Evolutionary conservation across 2,113 vertebrate species (phyloP).

Genomic region (Illadopsis cleaveri): DNA sequence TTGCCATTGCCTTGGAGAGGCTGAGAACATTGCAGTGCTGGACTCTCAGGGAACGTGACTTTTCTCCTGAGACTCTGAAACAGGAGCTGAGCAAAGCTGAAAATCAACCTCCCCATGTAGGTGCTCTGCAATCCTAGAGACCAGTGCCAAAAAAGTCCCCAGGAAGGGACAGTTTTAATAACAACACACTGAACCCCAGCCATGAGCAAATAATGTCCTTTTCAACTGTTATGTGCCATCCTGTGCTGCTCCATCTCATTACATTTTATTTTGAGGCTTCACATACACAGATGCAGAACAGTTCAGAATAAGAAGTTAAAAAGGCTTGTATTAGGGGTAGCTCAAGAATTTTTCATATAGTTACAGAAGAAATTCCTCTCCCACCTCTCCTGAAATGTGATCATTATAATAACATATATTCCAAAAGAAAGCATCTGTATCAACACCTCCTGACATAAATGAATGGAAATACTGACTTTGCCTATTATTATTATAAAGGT

Average conservation of each 20-base stretch:
- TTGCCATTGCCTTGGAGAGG: not conserved
- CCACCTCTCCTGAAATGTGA: slow-evolving; percentile 25
- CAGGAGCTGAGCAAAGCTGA: not conserved
- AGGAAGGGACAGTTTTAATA: not conserved
- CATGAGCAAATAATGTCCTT: not conserved
- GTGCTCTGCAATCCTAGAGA: not conserved
- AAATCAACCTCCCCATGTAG: not conserved
- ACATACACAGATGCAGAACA: not conserved
- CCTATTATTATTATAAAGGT: slow-evolving; percentile 52
- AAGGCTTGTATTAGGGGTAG: not conserved
- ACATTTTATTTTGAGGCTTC: not conserved
- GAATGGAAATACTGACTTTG: slow-evolving; percentile 37
- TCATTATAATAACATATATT: slow-evolving; percentile 37
- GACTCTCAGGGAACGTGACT: not conserved
- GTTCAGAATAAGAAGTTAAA: not conserved
- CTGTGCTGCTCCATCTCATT: not conserved
- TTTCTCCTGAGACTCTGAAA: not conserved
- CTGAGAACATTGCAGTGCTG: not conserved
- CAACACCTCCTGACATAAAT: slow-evolving; percentile 30
- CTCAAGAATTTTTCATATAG: not conserved
- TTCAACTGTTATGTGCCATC: not conserved
- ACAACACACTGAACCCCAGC: not conserved
- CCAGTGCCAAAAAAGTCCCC: not conserved
- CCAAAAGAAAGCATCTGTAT: slow-evolving; percentile 43
- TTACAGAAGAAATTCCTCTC: slow-evolving; percentile 46